phyloP scores from a whole-genome alignment of 1,140 invertebrate genomes.

The Anthonomus grandis region DNA sequence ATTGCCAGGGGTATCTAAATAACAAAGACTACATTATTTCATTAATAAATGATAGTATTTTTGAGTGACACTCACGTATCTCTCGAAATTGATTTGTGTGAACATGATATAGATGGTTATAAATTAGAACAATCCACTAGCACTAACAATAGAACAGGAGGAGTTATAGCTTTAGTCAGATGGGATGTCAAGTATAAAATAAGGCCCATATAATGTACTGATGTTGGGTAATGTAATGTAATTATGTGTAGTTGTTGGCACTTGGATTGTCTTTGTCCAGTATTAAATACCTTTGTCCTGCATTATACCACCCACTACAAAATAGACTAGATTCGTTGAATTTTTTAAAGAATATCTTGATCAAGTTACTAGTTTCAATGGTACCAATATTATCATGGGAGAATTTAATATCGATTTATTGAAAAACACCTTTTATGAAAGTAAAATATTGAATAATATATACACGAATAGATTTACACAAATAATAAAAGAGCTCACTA shows the following conservation, averaged over 20 bases:
- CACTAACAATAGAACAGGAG: conserved; percentile 1
- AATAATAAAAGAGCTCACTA: too few relatives aligned
- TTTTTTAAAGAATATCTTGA: neutral
- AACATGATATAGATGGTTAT: neutral
- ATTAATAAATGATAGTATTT: conserved; percentile 6
- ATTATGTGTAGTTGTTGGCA: too few relatives aligned
- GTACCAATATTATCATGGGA: conserved; percentile 3
- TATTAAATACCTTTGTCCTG: conserved; percentile 6
- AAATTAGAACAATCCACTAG: conserved; percentile 3
- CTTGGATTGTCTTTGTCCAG: too few relatives aligned
- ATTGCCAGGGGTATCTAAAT: conserved; percentile 4
- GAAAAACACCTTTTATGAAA: too few relatives aligned
- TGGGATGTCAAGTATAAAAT: conserved; percentile 2
- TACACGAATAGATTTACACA: too few relatives aligned
- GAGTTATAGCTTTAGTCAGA: conserved; percentile 4
- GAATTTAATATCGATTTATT: too few relatives aligned
- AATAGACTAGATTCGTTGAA: neutral
- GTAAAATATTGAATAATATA: too few relatives aligned
- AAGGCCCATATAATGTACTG: too few relatives aligned
- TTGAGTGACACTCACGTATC: conserved; percentile 4
- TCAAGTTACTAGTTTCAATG: neutral
- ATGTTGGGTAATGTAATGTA: too few relatives aligned
- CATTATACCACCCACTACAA: neutral
- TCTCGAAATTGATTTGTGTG: neutral
- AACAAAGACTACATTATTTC: too few relatives aligned